Base-by-base conservation (phyloP, 2,888 invertebrate species). In the Punctoribates punctum region DNA sequence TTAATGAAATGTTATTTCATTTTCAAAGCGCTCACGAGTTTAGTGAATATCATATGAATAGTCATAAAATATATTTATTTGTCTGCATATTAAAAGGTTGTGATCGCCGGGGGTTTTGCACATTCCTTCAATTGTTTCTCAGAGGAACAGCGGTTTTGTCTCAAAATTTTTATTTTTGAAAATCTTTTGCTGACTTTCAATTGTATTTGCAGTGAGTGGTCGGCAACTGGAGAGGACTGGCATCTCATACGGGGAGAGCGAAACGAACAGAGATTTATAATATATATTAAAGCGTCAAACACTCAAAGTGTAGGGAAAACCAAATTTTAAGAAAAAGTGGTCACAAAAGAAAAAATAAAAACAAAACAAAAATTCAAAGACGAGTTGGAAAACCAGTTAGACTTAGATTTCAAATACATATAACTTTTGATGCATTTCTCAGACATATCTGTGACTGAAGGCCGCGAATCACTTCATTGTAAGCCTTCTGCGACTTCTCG, bases 361-460 rank as follows among this genome's bases (percentile, higher is more conserved):
- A 27, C 34, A 29, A 74, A 74, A 60, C 27, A 23, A 46, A 42
- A 42, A 42, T 9, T 11, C 42, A 38, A 17, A 34, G 46, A 27
- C 11, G 54, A 74, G 27, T 54, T 51, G 73, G 27, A 73, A 51
- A 73, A 73, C 73, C 57, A 51, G 54, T 73, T 57, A 46, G 29
- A 8, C 11, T 42, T 5, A 13, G 13, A 42, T 42, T 34, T 11
- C 8, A 42, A 42, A 42, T 42, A 42, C 42, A 42, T 42, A 13
- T 42, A 13, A 42, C 8, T 42, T 13, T 42, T 42, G 42, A 42
- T 42, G 42, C 42, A 27, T 3, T 20, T n/a, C 38, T 23, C 9
- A 20, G 17, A 70, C 42, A 27, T 42, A 23, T 9, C 34, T 15
- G 34, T 34, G 29, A 62, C 17, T 23, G 62, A 34, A 34, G 62